Conservation (phyloP, 2,113 vertebrate genomes). For the Mus spicilegus region DNA sequence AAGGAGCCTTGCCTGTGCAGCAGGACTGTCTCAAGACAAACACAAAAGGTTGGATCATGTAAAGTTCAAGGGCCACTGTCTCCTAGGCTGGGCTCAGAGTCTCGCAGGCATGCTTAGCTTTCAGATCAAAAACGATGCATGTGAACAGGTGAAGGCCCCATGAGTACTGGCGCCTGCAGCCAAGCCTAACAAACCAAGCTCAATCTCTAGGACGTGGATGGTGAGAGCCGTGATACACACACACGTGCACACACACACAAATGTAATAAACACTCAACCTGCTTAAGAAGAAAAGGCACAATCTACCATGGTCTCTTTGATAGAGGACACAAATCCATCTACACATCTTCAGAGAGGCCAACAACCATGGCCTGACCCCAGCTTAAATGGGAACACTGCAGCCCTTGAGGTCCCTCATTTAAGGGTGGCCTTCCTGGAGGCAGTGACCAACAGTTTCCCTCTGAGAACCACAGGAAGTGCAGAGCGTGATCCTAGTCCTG, state of each 20-base stretch:
- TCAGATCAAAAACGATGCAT: neutral
- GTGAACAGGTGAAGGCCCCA: neutral
- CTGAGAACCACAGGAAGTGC: accelerated
- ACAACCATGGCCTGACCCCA: neutral
- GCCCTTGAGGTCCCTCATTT: neutral
- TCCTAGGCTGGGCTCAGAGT: neutral
- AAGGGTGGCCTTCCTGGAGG: neutral
- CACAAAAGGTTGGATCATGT: neutral
- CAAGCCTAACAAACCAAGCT: neutral
- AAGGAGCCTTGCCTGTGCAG: neutral
- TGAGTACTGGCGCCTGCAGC: neutral
- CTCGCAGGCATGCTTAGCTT: neutral
- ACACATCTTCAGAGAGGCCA: neutral
- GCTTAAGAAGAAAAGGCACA: neutral
- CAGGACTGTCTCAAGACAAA: neutral
- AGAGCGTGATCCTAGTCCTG: accelerated
- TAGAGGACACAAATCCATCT: neutral
- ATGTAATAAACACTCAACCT: neutral
- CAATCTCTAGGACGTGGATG: neutral
- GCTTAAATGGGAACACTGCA: neutral
- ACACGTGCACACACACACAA: neutral
- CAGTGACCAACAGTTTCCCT: accelerated
- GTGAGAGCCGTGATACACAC: neutral
- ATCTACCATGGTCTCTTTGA: neutral
- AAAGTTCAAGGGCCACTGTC: neutral